These are phyloP conservation scores for Globodera rostochiensis DNA, from an alignment of 1,140 invertebrate genomes.

Conservation along the genomic window DNA sequence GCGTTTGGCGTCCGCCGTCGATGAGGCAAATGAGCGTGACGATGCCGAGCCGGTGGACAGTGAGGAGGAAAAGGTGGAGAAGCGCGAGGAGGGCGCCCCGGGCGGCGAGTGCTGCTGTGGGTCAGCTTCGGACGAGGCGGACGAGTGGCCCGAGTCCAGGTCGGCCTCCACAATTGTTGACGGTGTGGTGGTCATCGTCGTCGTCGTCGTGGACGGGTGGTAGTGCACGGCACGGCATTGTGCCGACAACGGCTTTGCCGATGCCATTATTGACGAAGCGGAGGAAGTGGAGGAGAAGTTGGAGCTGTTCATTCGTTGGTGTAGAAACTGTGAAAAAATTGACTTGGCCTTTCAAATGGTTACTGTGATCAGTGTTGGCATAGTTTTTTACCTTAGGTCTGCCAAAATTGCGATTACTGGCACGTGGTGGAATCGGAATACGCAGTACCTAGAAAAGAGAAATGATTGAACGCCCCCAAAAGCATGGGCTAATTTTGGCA, in stretches of 20 bases:
- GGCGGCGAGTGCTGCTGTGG: slow-evolving; percentile 9
- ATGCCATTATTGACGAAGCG: not conserved
- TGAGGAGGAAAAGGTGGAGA: slow-evolving; percentile 11
- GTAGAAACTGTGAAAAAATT: not conserved
- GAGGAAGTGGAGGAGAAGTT: slow-evolving; percentile 1
- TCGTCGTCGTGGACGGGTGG: not conserved
- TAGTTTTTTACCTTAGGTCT: slow-evolving; percentile 19
- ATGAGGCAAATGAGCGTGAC: not conserved
- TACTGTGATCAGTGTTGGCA: not conserved
- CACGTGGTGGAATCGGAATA: slow-evolving; percentile 54
- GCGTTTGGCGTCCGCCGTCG: not conserved
- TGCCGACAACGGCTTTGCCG: not conserved
- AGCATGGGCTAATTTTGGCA: not conserved
- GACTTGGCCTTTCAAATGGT: too few relatives aligned
- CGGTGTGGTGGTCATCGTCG: not conserved
- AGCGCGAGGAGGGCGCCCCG: slow-evolving; percentile 2
- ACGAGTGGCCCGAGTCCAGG: slow-evolving; percentile 29
- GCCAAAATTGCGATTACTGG: slow-evolving; percentile 42
- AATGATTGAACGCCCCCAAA: too few relatives aligned
- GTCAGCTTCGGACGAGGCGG: slow-evolving; percentile 16
- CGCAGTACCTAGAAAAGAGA: slow-evolving; percentile 33
- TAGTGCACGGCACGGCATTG: not conserved
- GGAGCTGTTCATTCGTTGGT: not conserved
- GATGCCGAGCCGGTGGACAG: slow-evolving; percentile 6
- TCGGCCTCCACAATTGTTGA: slow-evolving; percentile 7